These are phyloP conservation scores for Pseudorectes ferrugineus DNA, from an alignment of 2,113 vertebrate species.

Conservation along the genomic window DNA sequence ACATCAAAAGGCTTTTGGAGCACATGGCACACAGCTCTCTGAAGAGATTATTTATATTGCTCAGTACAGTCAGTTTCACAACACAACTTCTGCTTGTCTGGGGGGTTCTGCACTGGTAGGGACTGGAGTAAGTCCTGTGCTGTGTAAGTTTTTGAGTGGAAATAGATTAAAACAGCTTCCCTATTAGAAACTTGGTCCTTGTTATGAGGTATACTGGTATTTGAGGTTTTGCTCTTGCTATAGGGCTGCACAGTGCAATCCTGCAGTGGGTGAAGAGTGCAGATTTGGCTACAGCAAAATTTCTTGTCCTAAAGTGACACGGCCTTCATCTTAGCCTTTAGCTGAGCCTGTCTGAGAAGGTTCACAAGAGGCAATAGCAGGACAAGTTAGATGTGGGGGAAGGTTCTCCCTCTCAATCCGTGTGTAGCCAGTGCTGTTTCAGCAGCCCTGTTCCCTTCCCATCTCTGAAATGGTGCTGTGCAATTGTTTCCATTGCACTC, in stretches of 20 bases:
- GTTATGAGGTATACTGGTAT: background rate
- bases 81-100: background rate
- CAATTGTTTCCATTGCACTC: background rate
- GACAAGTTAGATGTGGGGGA: background rate
- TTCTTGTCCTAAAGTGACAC: background rate
- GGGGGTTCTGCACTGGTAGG: background rate
- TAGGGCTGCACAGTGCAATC: background rate
- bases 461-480: background rate
- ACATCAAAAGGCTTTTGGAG: background rate
- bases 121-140: background rate
- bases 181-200: background rate
- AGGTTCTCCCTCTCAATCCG: background rate
- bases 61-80: background rate
- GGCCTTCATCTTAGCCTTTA: background rate
- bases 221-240: background rate
- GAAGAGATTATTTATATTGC: background rate
- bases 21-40: background rate
- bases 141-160: background rate
- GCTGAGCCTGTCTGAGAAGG: background rate
- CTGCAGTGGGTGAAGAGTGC: background rate
- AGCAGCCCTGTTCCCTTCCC: background rate
- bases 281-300: background rate
- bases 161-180: background rate
- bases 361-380: background rate
- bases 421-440: background rate